Base-by-base conservation (phyloP, 2,113 vertebrate genomes). In the Myotis lucifugus region DNA sequence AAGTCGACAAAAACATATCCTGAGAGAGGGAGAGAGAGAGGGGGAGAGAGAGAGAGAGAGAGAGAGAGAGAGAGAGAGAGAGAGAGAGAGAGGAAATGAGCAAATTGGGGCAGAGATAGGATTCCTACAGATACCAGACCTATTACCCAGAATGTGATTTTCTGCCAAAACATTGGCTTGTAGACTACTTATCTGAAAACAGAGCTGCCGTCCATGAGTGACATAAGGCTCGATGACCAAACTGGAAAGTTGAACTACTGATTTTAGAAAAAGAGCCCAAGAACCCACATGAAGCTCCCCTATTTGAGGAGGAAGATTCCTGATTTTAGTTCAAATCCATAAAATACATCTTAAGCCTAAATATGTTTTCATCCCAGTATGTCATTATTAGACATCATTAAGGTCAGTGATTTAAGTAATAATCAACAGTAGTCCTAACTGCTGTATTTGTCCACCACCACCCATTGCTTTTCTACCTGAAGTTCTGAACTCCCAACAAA, bases 111-210 rank as follows among this genome's bases (percentile, higher is more conserved):
- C 56, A 15, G 14, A 6, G 29, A 79, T 8, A 3, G 11, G n/a
- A 79, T 88, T 95, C 59, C 85, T 95, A 67, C 85, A 96, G 73
- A 21, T 54, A 67, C 25, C 61, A 61, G n/a, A 0, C 0, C 56
- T 97, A 96, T 92, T 70, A 87, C n/a, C 94, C 52, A 72, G 88
- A 76, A 83, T 34, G 56, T 64, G 84, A 50, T 61, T 97, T 92
- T 93, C 89, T 97, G 94, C 96, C 93, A 94, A 90, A 97, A 83
- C 0, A 77, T 59, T 64, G 92, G 40, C 52, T 73, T 94, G 10
- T 67, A 94, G 76, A 82, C 14, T 27, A 54, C 15, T 81, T 77
- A 72, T 42, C 59, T 83, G 56, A 42, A 95, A 88, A 3, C 37
- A 90, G 10, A 91, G 13, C 6, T 78, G 42, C 23, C 84, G 90